Evolutionary conservation across 1,140 invertebrate genomes (phyloP).

Genomic region (Aphidius gifuensis): DNA sequence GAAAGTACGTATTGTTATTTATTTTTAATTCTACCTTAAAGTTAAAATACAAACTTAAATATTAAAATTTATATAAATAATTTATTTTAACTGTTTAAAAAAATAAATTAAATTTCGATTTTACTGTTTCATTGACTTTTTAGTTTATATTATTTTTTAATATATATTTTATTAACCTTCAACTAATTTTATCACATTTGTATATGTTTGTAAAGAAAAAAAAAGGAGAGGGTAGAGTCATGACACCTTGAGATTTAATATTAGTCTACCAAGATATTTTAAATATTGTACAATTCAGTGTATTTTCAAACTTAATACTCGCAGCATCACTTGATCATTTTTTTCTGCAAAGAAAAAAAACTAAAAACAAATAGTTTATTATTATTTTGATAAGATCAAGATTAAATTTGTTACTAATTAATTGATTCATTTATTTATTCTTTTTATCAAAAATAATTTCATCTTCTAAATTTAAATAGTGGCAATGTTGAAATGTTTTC

Average conservation of each 20-base stretch:
- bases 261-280: constrained; percentile 46
- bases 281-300: constrained; percentile 38
- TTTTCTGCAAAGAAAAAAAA: background rate
- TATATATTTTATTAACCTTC: too few relatives aligned
- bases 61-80: background rate
- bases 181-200: too few relatives aligned
- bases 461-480: background rate
- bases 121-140: too few relatives aligned
- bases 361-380: too few relatives aligned
- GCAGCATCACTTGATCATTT: background rate
- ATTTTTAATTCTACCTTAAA: background rate
- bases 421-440: too few relatives aligned
- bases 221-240: background rate
- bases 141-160: too few relatives aligned
- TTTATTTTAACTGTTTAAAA: too few relatives aligned
- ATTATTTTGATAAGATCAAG: too few relatives aligned
- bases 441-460: background rate
- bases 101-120: too few relatives aligned
- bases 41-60: too few relatives aligned
- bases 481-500: constrained; percentile 36
- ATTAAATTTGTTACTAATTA: too few relatives aligned
- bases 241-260: constrained; percentile 41
- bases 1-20: constrained; percentile 52
- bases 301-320: constrained; percentile 23
- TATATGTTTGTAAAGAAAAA: background rate